Percentiles rank a stretch among this genome's conserved stretches.
Evolutionary conservation across 2,113 vertebrate species (phyloP).

Genomic region (Saccopteryx bilineata): DNA sequence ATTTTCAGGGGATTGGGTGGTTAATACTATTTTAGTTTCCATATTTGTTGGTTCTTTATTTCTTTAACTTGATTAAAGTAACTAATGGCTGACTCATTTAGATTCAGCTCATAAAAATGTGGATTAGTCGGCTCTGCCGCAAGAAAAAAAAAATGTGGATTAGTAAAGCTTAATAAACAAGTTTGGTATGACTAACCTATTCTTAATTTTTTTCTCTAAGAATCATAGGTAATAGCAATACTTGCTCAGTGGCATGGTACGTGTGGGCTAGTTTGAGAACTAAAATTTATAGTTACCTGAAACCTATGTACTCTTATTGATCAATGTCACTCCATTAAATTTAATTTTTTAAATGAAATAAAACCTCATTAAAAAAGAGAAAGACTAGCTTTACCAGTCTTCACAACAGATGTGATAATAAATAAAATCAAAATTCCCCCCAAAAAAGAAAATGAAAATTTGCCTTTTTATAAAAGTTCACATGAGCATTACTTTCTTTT

Average conservation of each 20-base stretch:
- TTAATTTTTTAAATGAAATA: too few species aligned
- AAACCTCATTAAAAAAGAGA: too few species aligned
- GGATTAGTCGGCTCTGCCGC: too few species aligned
- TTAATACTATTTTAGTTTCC: slow-evolving; percentile 20
- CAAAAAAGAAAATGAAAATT: slow-evolving; percentile 46
- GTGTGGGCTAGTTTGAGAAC: not conserved
- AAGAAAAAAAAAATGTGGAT: slow-evolving; percentile 14
- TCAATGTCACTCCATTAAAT: too few species aligned
- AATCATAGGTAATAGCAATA: slow-evolving; percentile 4
- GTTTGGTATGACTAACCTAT: slow-evolving; percentile 36
- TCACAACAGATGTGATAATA: too few species aligned
- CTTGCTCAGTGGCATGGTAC: not conserved
- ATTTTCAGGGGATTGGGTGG: slow-evolving; percentile 50
- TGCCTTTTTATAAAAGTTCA: not conserved
- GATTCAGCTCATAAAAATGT: slow-evolving; percentile 46
- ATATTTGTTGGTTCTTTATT: slow-evolving; percentile 40
- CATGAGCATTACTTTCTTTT: not conserved
- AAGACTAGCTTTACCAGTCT: too few species aligned
- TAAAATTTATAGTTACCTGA: not conserved
- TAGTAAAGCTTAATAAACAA: not conserved
- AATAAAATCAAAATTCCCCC: too few species aligned
- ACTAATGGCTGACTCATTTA: slow-evolving; percentile 54
- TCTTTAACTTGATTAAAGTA: slow-evolving; percentile 50
- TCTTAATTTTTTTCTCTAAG: slow-evolving; percentile 62
- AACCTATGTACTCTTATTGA: too few species aligned